These are phyloP conservation scores for Drosophila lini DNA, from an alignment of 1,140 invertebrate genomes.

Conservation along the genomic window DNA sequence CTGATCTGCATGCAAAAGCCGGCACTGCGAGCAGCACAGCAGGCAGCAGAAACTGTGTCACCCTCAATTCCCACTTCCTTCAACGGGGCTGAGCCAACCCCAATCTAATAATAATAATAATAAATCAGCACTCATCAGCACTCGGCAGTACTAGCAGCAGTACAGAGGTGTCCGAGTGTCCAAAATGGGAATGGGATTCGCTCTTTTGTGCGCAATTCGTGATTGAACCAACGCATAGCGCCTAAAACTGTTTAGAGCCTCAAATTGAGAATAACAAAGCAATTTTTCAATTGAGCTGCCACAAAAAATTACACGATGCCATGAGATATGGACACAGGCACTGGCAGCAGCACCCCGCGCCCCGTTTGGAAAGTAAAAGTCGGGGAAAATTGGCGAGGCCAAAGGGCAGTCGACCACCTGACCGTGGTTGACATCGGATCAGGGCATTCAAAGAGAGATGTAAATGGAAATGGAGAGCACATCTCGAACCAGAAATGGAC, in stretches of 20 bases:
- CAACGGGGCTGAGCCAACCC: conserved; percentile 36
- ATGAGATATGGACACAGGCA: conserved; percentile 15
- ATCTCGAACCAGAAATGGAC: conserved; percentile 22
- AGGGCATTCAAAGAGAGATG: conserved; percentile 8
- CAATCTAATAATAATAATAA: conserved; percentile 58
- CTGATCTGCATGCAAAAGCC: conserved; percentile 1
- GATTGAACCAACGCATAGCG: conserved; percentile 67
- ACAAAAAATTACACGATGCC: conserved; percentile 54
- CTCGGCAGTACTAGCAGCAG: conserved; percentile 2
- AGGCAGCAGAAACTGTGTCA: conserved; percentile 43
- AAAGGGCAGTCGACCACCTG: conserved; percentile 63
- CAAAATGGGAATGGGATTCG: conserved; percentile 30
- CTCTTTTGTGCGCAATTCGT: conserved; percentile 66
- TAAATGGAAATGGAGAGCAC: neutral
- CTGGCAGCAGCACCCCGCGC: neutral
- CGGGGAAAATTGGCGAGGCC: conserved; percentile 46
- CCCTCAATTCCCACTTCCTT: conserved; percentile 75
- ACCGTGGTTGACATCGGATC: conserved; percentile 12
- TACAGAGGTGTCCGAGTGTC: conserved; percentile 31
- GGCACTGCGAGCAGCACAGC: conserved; percentile 3
- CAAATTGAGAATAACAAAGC: conserved; percentile 82
- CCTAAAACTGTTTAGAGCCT: conserved; percentile 73
- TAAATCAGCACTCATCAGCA: conserved; percentile 61
- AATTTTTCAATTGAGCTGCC: conserved; percentile 77
- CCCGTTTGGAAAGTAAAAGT: conserved; percentile 43